Conservation (phyloP, 2,888 invertebrate species). For the Cheilosia vernalis region DNA sequence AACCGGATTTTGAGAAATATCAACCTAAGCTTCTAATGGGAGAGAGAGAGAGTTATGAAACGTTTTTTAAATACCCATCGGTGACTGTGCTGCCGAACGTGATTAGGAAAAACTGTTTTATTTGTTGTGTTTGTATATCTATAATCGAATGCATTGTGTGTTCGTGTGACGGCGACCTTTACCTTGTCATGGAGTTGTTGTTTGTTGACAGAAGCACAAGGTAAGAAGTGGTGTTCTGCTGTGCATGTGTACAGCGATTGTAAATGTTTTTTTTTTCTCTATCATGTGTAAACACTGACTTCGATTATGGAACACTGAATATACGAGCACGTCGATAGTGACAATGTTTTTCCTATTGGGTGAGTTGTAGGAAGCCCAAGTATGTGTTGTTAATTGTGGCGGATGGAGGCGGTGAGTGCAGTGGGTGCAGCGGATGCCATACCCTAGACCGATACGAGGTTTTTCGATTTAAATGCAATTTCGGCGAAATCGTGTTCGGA, state of each 20-base stretch:
- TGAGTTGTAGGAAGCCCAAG: not conserved
- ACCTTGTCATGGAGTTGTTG: conserved; percentile 38
- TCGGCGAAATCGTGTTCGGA: too few relatives aligned
- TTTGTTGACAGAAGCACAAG: conserved; percentile 5
- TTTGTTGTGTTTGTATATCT: not conserved
- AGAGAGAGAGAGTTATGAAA: not conserved
- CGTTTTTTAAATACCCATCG: not conserved
- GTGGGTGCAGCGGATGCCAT: too few relatives aligned
- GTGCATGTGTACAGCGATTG: conserved; percentile 6
- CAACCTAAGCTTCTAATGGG: not conserved
- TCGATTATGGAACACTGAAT: conserved; percentile 32
- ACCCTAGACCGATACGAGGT: too few relatives aligned
- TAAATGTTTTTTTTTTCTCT: conserved; percentile 9
- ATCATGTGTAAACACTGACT: conserved; percentile 47
- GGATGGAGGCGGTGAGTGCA: not conserved
- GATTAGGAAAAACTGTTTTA: conserved; percentile 2
- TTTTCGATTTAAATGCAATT: too few relatives aligned
- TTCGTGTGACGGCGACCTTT: conserved; percentile 30
- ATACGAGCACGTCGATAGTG: not conserved
- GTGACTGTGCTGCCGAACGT: not conserved
- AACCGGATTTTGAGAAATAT: conserved; percentile 25
- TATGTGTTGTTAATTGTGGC: conserved; percentile 6
- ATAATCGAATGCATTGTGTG: conserved; percentile 25
- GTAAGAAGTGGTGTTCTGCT: not conserved
- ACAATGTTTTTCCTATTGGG: not conserved